Evolutionary conservation across 2,113 vertebrate species (phyloP), one percentile per base, ranked within the genome.

Genomic region (Amazona guildingii): DNA sequence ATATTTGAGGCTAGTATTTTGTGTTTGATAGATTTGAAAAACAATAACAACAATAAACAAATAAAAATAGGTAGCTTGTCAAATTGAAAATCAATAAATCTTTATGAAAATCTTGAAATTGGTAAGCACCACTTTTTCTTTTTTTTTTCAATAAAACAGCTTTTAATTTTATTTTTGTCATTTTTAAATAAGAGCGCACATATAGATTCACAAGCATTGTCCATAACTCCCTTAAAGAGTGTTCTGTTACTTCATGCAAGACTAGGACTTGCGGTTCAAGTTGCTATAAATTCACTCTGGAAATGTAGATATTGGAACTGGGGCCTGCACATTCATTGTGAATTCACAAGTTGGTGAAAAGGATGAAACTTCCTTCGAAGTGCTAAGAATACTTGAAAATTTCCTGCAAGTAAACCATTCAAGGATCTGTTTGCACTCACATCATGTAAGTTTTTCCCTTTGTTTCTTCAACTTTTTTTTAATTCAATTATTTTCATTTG

Each of bases 81-180:
- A 39, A n/a, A 69, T 24, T 81, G 7, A 68, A 83, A 75, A 52
- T 46, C 15, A 75, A 31, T 6, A 35, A 6, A 54, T 52, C 63
- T 37, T 29, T 6, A 62, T 39, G 3, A 57, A 27, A 12, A 57
- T 9, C 31, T 57, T n/a, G 31, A 57, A 3, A 6, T 57, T 93
- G 29, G 37, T 52, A 75, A 75, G 5, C 1, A 75, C 24, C 6
- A 25, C 0, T 3, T 6, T 63, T 81, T 68, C 0, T 4, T 6
- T 72, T 87, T 69, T 69, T 72, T 83, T 37, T 18, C 12, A 39
- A 37, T 15, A 61, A 37, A 57, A 12, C 17, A 11, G 6, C 3
- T 48, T 78, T 43, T 28, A 0, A 5, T 43, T 83, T 92, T 49
- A 8, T 21, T 74, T 82, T 62, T 24, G 5, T 41, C 1, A 2